Conservation (phyloP, 2,113 vertebrate species). For the Limnothrissa miodon region DNA sequence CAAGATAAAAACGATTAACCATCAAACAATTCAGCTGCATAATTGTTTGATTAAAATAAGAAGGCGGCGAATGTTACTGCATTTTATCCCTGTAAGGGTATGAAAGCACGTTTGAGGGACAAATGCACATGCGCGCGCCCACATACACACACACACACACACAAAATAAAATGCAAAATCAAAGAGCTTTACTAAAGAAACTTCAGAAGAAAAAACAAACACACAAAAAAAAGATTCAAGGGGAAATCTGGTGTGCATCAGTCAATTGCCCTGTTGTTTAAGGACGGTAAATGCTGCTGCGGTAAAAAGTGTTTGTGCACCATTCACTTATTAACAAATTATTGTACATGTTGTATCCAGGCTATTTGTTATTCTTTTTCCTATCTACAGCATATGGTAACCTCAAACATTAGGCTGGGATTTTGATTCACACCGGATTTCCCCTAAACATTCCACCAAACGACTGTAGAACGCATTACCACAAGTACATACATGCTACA, state of each 20-base stretch:
- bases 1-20: neutral
- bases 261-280: too few species aligned
- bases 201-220: constrained; percentile 26
- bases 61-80: neutral
- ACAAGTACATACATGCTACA: neutral
- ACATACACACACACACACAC: neutral
- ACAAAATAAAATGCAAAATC: neutral
- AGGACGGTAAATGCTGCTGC: too few species aligned
- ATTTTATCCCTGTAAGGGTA: neutral
- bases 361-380: too few species aligned
- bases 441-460: neutral
- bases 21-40: neutral
- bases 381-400: too few species aligned
- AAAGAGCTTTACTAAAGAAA: neutral
- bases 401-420: too few species aligned
- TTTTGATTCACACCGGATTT: neutral
- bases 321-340: too few species aligned
- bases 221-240: constrained; percentile 23
- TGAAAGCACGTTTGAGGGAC: neutral
- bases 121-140: neutral
- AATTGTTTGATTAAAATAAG: neutral
- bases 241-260: too few species aligned
- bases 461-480: neutral
- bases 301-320: too few species aligned
- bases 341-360: too few species aligned